Conservation (phyloP, 2,113 vertebrate genomes). For the Athene noctua region DNA sequence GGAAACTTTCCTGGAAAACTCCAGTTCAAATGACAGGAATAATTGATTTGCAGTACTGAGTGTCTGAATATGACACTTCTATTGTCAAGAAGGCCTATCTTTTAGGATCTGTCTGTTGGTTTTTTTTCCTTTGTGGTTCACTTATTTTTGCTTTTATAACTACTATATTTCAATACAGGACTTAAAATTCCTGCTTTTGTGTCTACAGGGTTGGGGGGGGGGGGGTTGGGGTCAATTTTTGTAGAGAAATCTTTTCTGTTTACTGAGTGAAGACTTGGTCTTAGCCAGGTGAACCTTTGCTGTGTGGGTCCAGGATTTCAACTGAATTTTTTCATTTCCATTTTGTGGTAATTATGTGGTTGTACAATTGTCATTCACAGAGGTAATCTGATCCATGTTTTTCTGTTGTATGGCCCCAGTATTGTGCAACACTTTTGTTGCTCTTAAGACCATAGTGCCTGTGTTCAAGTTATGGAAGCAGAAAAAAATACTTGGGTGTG, state of each 20-base stretch:
- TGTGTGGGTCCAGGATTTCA: neutral
- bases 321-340: neutral
- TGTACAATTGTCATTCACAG: neutral
- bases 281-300: neutral
- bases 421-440: neutral
- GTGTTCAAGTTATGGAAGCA: neutral
- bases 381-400: neutral
- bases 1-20: neutral
- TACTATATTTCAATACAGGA: neutral
- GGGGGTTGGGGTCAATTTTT: neutral
- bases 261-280: neutral
- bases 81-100: neutral
- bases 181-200: neutral
- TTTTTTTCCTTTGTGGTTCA: neutral
- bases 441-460: neutral
- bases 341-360: neutral
- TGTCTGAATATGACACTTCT: neutral
- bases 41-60: neutral
- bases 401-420: neutral
- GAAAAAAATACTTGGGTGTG: neutral
- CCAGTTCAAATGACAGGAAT: neutral
- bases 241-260: neutral
- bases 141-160: neutral
- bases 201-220: neutral
- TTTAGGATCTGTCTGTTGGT: neutral